phyloP scores from a whole-genome alignment of 2,888 invertebrate genomes.

The Polylopha cassiicola region DNA sequence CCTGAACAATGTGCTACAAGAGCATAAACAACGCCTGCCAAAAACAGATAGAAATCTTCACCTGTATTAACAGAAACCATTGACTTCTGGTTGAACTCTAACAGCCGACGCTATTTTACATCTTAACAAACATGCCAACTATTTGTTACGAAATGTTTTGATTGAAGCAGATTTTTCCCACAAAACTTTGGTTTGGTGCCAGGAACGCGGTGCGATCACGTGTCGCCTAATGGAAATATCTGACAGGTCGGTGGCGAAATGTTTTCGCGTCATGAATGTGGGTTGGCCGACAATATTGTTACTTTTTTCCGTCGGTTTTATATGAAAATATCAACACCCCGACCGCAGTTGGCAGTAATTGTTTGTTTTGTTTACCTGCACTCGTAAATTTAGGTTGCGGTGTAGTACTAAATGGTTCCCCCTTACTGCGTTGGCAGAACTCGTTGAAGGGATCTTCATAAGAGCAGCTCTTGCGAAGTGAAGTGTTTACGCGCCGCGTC shows the following conservation, averaged over 20 bases:
- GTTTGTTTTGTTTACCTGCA: not conserved
- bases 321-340: too few species aligned
- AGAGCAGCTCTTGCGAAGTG: conserved; percentile 37
- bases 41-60: conserved; percentile 33
- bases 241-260: conserved; percentile 30
- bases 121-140: conserved; percentile 10
- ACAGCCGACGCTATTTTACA: conserved; percentile 13
- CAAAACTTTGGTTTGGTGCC: conserved; percentile 42
- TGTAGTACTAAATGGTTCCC: too few species aligned
- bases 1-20: conserved; percentile 46
- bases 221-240: conserved; percentile 36
- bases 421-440: too few species aligned
- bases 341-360: not conserved
- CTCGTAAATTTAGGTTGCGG: conserved; percentile 1
- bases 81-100: conserved; percentile 7
- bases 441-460: conserved; percentile 28
- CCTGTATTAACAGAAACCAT: conserved; percentile 26
- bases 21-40: conserved; percentile 48
- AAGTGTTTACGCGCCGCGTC: conserved; percentile 44
- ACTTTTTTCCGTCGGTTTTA: too few species aligned
- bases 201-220: conserved; percentile 32
- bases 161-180: conserved; percentile 17
- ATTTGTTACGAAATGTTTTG: conserved; percentile 23
- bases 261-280: conserved; percentile 20
- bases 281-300: too few species aligned